Percentiles rank a stretch among this genome's conserved stretches.
Conservation (phyloP, 1,140 invertebrate genomes). For the Neotoxoptera formosana region DNA sequence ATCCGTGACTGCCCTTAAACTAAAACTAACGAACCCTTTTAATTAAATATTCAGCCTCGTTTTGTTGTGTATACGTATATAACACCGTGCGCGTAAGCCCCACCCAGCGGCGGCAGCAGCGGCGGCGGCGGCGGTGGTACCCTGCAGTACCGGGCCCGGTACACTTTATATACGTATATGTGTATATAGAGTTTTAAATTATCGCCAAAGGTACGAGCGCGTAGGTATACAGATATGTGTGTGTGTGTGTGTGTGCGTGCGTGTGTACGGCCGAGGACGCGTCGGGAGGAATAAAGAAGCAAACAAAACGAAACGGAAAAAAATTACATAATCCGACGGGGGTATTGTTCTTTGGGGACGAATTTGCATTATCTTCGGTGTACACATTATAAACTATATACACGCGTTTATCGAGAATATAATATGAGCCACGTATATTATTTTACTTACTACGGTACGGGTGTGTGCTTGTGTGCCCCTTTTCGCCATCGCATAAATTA, state of each 20-base stretch:
- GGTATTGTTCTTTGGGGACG: constrained; percentile 56
- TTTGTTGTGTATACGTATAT: constrained; percentile 46
- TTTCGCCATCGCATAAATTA: constrained; percentile 48
- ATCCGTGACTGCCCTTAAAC: constrained; percentile 58
- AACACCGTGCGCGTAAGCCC: not conserved
- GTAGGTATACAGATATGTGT: not conserved
- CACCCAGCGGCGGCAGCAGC: not conserved
- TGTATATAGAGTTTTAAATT: not conserved
- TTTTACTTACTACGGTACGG: no score
- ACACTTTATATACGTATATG: not conserved
- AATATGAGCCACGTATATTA: not conserved
- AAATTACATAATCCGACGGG: constrained; percentile 35
- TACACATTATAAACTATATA: constrained; percentile 21
- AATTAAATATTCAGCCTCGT: constrained; percentile 58
- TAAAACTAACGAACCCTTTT: constrained; percentile 58
- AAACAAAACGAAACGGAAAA: constrained; percentile 47
- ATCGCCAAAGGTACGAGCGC: constrained; percentile 22
- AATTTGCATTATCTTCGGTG: constrained; percentile 54
- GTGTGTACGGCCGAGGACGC: not conserved
- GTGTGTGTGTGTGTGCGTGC: not conserved
- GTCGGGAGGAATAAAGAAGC: constrained; percentile 33
- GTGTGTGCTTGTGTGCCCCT: constrained; percentile 21
- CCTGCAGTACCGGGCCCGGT: not conserved
- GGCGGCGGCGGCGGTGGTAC: not conserved
- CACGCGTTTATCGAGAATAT: constrained; percentile 43